phyloP scores from a whole-genome alignment of 1,140 invertebrate genomes.

The roundworm (Caenorhabditis elegans) region WBcel235 BX284604.4:13074501-13075000 shows the following conservation, averaged over 20 bases:
- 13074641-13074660: constrained; percentile 30
- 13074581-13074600: not conserved
- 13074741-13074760: too few species aligned
- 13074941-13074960: constrained; percentile 18
- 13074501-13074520: constrained; percentile 29
- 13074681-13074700: constrained; percentile 34
- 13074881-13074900: not conserved
- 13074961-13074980: constrained; percentile 21
- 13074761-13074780: too few species aligned
- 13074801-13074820: too few species aligned
- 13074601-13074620: constrained; percentile 2
- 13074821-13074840: too few species aligned
- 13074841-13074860: too few species aligned
- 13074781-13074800: too few species aligned
- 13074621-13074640: constrained; percentile 31
- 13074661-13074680: constrained; percentile 28
- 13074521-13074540: constrained; percentile 6
- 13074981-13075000: constrained; percentile 21
- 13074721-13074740: constrained; percentile 23
- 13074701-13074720: constrained; percentile 37
- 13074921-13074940: constrained; percentile 16
- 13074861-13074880: too few species aligned
- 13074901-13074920: constrained; percentile 13
- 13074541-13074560: constrained; percentile 20
- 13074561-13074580: constrained; percentile 36